A percentile compares a stretch with the other conserved stretches of the same genome.
phyloP scores from a whole-genome alignment of 30 jellyfish, hydroid and myxozoan species.

The Cassiopea xamachana region DNA sequence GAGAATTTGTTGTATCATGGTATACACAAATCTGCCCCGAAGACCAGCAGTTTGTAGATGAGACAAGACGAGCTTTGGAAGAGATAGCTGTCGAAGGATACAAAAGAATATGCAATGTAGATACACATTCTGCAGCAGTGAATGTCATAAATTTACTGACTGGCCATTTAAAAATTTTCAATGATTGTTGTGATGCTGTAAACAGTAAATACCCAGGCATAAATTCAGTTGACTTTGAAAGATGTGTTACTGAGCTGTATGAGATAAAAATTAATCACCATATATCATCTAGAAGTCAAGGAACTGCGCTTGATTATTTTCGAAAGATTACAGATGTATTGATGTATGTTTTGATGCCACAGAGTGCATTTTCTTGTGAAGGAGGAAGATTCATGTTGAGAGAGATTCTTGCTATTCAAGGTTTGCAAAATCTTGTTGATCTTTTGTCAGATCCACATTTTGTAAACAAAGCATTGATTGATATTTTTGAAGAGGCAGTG shows the following conservation, averaged over 20 bases:
- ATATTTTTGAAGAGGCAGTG: conserved; percentile 85
- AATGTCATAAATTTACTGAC: conserved; percentile 72
- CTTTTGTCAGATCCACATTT: conserved; percentile 80
- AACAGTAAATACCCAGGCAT: conserved; percentile 91
- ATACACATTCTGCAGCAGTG: conserved; percentile 75
- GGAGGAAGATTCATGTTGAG: conserved; percentile 96
- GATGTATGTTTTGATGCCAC: conserved; percentile 75
- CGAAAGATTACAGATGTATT: conserved; percentile 78
- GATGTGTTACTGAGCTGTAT: conserved; percentile 83
- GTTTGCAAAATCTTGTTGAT: conserved; percentile 72
- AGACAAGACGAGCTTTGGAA: conserved; percentile 77
- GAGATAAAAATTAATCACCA: conserved; percentile 78
- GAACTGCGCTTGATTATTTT: conserved; percentile 84
- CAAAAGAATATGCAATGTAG: conserved; percentile 57
- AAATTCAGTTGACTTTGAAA: conserved; percentile 75
- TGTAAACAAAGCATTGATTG: conserved; percentile 84
- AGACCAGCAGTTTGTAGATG: conserved; percentile 83
- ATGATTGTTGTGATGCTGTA: conserved; percentile 85
- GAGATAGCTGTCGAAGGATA: conserved; percentile 65
- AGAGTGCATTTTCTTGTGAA: conserved; percentile 81
- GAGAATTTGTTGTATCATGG: conserved; percentile 90
- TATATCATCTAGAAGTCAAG: conserved; percentile 85
- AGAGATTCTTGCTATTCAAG: conserved; percentile 90
- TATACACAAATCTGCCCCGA: conserved; percentile 80
- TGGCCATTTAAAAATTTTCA: conserved; percentile 79